A percentile compares a stretch with the other conserved stretches of the same genome.
phyloP scores from a whole-genome alignment of 1,140 invertebrate species.

The Lepidurus packardi region DNA sequence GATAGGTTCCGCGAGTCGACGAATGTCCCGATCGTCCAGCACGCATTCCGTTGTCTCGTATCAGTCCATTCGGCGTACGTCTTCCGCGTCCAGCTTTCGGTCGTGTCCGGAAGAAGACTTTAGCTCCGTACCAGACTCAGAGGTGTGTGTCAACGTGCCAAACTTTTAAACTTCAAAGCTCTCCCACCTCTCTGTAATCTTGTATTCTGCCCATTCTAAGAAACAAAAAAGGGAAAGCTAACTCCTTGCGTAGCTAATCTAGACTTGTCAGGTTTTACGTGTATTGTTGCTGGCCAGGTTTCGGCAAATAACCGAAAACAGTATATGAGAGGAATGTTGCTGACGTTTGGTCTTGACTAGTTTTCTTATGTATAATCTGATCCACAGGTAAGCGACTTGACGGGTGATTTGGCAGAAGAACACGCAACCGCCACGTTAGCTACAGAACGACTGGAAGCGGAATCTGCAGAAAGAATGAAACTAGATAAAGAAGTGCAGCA shows the following conservation, averaged over 20 bases:
- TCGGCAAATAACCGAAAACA: too few relatives aligned
- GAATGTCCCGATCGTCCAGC: conserved; percentile 6
- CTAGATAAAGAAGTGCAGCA: conserved; percentile 74
- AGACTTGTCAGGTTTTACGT: too few relatives aligned
- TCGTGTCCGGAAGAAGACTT: background rate
- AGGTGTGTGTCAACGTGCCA: background rate
- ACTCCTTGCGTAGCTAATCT: too few relatives aligned
- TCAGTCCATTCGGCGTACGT: background rate
- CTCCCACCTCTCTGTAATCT: too few relatives aligned
- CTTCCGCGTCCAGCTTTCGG: background rate
- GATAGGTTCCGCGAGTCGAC: conserved; percentile 24
- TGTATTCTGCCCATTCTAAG: too few relatives aligned
- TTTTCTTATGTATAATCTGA: background rate
- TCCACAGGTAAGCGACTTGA: conserved; percentile 77
- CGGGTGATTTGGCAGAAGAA: conserved; percentile 84
- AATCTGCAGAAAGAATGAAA: conserved; percentile 52
- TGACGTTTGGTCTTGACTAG: background rate
- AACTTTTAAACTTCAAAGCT: background rate
- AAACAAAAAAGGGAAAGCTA: too few relatives aligned
- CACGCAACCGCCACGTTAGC: conserved; percentile 80
- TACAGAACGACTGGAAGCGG: conserved; percentile 79
- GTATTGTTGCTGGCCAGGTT: too few relatives aligned
- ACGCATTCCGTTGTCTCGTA: background rate
- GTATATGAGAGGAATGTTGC: too few relatives aligned
- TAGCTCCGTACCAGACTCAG: background rate